Percentiles rank a stretch among this genome's conserved stretches.
Evolutionary conservation across 2,888 invertebrate species (phyloP).

Genomic region (Chloroclysta siterata): DNA sequence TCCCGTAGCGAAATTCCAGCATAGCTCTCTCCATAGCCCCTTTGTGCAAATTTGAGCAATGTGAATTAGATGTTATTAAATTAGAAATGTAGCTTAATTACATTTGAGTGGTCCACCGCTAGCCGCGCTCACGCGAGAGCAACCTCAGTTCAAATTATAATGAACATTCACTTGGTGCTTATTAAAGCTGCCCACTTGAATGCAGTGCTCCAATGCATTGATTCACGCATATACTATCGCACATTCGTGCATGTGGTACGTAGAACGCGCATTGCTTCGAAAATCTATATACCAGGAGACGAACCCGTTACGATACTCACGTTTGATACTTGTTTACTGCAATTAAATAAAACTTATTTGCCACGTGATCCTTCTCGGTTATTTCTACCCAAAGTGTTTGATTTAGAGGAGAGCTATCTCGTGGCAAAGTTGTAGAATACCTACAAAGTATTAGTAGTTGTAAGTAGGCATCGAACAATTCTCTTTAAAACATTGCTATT

Average conservation of each 20-base stretch:
- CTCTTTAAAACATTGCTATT: neutral
- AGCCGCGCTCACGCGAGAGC: neutral
- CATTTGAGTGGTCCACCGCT: neutral
- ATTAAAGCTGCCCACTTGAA: neutral
- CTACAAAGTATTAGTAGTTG: no score
- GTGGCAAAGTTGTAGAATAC: no score
- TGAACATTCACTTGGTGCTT: conserved; percentile 9
- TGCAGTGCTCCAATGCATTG: conserved; percentile 1
- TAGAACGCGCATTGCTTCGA: neutral
- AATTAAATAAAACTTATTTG: no score
- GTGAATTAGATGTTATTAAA: neutral
- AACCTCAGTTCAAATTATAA: conserved; percentile 16
- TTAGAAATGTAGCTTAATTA: neutral
- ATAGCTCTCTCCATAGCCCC: no score
- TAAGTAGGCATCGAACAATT: neutral
- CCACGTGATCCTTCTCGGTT: no score
- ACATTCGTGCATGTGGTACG: conserved; percentile 1
- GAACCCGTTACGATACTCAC: neutral
- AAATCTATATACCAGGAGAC: conserved; percentile 14
- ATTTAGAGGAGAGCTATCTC: no score
- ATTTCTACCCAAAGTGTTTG: no score
- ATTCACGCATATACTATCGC: neutral
- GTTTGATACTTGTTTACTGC: neutral
- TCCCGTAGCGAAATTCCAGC: no score
- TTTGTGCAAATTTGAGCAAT: no score